These are phyloP conservation scores for Dinoponera quadriceps DNA, from an alignment of 1,140 invertebrate species.

Conservation along the genomic window DNA sequence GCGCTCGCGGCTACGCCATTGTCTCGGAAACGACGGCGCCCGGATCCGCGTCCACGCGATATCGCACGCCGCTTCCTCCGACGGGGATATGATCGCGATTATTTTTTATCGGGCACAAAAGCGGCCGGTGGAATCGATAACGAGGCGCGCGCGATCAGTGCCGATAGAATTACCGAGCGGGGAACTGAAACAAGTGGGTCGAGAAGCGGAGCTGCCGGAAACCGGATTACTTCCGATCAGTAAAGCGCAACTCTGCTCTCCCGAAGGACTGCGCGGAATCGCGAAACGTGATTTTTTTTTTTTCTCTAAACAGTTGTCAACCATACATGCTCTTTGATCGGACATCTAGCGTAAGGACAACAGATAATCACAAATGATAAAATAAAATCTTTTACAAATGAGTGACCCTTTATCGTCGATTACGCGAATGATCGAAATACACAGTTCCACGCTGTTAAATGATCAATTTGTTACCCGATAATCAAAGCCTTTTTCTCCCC, in stretches of 20 bases:
- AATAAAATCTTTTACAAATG: too few species aligned
- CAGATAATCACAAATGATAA: too few species aligned
- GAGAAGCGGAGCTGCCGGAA: conserved; percentile 21
- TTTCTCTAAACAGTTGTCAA: too few species aligned
- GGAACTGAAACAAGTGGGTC: conserved; percentile 40
- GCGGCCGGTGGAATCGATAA: conserved; percentile 23
- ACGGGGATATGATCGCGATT: conserved; percentile 37
- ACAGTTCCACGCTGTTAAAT: background rate
- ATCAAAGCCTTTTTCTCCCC: background rate
- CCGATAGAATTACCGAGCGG: conserved; percentile 21
- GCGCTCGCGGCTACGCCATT: conserved; percentile 17
- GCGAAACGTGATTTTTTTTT: too few species aligned
- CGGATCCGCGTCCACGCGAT: conserved; percentile 31
- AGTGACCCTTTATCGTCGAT: too few species aligned
- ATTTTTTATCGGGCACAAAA: conserved; percentile 44
- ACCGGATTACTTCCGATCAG: conserved; percentile 46
- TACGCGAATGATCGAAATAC: background rate
- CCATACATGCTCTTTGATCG: too few species aligned
- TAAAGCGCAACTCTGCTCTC: background rate
- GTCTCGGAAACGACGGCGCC: conserved; percentile 13
- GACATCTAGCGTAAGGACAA: too few species aligned
- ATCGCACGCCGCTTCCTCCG: conserved; percentile 36
- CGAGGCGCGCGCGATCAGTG: conserved; percentile 43
- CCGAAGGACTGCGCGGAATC: background rate
- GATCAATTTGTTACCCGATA: background rate